Conservation (phyloP, 2,113 vertebrate genomes). For the Polypterus senegalus region DNA sequence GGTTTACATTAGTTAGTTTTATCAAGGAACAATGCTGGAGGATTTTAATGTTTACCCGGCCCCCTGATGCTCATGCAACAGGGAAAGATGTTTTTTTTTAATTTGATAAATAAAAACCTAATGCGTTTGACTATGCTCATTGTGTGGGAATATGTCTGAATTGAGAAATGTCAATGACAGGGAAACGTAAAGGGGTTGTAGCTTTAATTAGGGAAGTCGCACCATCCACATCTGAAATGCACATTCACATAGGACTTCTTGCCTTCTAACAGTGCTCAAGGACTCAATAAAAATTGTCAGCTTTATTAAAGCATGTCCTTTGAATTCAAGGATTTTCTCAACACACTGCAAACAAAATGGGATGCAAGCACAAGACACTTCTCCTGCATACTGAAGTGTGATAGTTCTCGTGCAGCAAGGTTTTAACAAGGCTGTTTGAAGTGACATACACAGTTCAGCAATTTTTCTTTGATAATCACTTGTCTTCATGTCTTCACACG, state of each 20-base stretch:
- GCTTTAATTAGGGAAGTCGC: constrained; percentile 29
- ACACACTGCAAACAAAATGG: constrained; percentile 36
- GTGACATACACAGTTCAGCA: constrained; percentile 24
- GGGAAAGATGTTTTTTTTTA: constrained; percentile 34
- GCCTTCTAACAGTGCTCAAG: constrained; percentile 31
- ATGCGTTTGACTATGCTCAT: constrained; percentile 31
- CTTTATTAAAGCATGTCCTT: constrained; percentile 33
- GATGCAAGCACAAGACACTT: constrained; percentile 31
- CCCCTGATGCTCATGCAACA: constrained; percentile 31
- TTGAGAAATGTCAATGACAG: constrained; percentile 28
- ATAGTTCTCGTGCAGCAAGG: constrained; percentile 23
- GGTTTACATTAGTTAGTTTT: constrained; percentile 31
- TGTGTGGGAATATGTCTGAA: constrained; percentile 39
- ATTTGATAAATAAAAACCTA: constrained; percentile 33
- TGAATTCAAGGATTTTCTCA: constrained; percentile 33
- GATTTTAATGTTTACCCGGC: constrained; percentile 29
- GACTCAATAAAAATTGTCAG: constrained; percentile 33
- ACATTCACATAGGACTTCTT: constrained; percentile 30
- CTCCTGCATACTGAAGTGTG: constrained; percentile 26
- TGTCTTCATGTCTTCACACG: constrained; percentile 31
- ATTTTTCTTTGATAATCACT: constrained; percentile 29
- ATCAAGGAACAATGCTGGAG: constrained; percentile 30
- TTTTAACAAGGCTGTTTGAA: constrained; percentile 35
- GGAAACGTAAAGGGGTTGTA: constrained; percentile 31
- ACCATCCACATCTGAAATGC: constrained; percentile 25